Conservation (phyloP, 2,888 invertebrate species). For the Anagyrus pseudococci region DNA sequence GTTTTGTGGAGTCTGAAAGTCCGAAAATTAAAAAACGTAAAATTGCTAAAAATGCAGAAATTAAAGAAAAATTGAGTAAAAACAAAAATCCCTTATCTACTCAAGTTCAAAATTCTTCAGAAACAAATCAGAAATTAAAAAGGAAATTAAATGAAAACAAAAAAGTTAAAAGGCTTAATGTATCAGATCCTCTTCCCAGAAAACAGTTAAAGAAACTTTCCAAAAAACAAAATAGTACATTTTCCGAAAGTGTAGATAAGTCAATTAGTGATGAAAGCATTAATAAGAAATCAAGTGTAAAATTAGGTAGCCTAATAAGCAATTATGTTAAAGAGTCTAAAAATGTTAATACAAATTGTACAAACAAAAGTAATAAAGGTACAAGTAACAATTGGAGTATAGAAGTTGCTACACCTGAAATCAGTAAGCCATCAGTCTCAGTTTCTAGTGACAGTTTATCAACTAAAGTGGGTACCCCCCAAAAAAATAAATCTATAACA, state of each 20-base stretch:
- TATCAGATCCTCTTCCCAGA: conserved; percentile 11
- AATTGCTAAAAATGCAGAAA: conserved; percentile 16
- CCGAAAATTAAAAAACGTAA: not conserved
- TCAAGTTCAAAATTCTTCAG: no score
- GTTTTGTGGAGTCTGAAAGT: no score
- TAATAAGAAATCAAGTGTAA: no score
- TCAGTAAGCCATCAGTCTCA: not conserved
- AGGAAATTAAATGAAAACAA: conserved; percentile 30
- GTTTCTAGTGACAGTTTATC: not conserved
- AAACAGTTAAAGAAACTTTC: conserved; percentile 29
- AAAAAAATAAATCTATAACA: conserved; percentile 1
- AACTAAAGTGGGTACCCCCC: not conserved
- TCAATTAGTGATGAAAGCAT: no score
- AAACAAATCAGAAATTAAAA: conserved; percentile 29
- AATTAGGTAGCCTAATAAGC: no score
- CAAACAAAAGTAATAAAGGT: conserved; percentile 15
- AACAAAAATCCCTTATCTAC: not conserved
- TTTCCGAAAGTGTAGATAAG: conserved; percentile 4
- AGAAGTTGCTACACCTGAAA: conserved; percentile 4
- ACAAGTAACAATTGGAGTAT: conserved; percentile 31
- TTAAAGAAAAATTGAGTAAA: conserved; percentile 10
- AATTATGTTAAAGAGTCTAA: conserved; percentile 5
- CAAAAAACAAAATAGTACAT: conserved; percentile 19
- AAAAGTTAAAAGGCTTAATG: conserved; percentile 15
- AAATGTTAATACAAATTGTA: not conserved